Base-by-base conservation (phyloP, 2,888 invertebrate species). In the Cheilosia urbana region DNA sequence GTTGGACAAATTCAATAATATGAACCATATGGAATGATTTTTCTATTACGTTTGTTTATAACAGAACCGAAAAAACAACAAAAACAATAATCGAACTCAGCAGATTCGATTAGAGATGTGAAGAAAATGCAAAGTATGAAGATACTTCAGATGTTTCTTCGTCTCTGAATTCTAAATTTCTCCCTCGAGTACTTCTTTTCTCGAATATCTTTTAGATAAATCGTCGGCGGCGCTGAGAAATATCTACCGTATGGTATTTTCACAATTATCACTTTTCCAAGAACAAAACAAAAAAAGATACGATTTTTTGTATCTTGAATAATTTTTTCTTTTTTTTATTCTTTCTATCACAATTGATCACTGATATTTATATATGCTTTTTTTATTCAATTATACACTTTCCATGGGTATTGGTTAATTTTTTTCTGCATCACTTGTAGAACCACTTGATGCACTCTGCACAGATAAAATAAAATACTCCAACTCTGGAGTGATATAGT, bases 1-100 rank as follows among this genome's bases (percentile, higher is more conserved):
- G 95, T 94, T 95, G 95, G 94, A 95, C 95, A 93, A 95, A 94
- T 94, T 95, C 95, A 93, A 95, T 95, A 93, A 95, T 95, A 93
- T 96, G 96, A 94, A 96, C 96, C 96, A 96, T 96, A 95, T 95
- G 95, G 95, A 94, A 94, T 93, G 93, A 92, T 91, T 91, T 91
- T 81, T 83, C 62, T 81, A 72, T 65, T 71, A 80, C 83, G 73
- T 68, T 82, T 83, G 82, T 83, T 87, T 87, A 81, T 87, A 84
- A 78, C 62, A 69, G 77, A 76, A 37, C 21, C 21, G 6, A 21
- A 34, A 66, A 69, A 34, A 42, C 21, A 53, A 53, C 53, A 24
- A 51, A 40, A 51, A 51, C 37, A 37, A 37, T 37, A 37, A 51
- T 78, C 77, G 66, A 77, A 77, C 71, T 77, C 21, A 65, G 68